Percentiles rank a stretch among this genome's conserved stretches.
Evolutionary conservation across 2,888 invertebrate species (phyloP).

Genomic region (Thecophora atra): DNA sequence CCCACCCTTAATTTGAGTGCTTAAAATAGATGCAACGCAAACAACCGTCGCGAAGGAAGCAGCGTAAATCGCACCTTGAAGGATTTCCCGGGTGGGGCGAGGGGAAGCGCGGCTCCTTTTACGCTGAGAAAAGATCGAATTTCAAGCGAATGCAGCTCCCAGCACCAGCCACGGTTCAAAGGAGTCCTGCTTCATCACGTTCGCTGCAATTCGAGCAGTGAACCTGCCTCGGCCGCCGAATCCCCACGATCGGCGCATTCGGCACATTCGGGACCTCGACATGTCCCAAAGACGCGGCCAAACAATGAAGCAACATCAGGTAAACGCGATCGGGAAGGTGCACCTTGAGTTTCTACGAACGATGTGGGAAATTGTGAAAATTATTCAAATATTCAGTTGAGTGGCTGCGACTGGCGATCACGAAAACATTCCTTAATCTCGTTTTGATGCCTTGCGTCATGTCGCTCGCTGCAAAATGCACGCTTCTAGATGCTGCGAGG

Average conservation of each 20-base stretch:
- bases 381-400: constrained; percentile 36
- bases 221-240: constrained; percentile 12
- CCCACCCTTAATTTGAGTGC: constrained; percentile 15
- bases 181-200: not conserved
- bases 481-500: not conserved
- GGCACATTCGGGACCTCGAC: no score
- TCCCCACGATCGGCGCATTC: not conserved
- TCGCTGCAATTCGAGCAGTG: constrained; percentile 28
- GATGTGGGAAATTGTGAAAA: constrained; percentile 33
- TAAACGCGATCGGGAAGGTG: not conserved
- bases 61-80: not conserved
- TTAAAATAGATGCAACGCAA: constrained; percentile 3
- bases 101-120: not conserved
- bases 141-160: constrained; percentile 10
- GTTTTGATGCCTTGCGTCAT: constrained; percentile 17
- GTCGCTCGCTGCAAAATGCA: constrained; percentile 14
- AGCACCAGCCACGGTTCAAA: not conserved
- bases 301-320: constrained; percentile 8
- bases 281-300: not conserved
- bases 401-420: constrained; percentile 11
- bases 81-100: constrained; percentile 14
- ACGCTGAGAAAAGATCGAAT: constrained; percentile 20
- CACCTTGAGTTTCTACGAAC: not conserved
- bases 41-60: not conserved
- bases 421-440: constrained; percentile 21